Evolutionary conservation across 2,113 vertebrate species (phyloP), one percentile per base, ranked within the genome.

Genomic region (Macrotis lagotis): DNA sequence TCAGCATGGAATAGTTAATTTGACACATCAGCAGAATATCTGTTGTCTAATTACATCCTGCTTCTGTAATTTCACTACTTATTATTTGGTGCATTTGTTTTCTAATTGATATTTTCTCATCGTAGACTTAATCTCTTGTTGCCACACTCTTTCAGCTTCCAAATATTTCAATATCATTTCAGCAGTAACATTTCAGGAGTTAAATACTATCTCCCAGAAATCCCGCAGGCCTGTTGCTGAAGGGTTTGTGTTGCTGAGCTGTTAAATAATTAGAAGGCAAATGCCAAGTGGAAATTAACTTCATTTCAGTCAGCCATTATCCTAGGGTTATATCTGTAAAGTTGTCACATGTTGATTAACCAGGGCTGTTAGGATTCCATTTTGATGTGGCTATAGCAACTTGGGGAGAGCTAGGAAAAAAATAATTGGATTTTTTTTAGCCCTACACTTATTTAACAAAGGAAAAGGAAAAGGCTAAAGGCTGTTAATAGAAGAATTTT

Each of bases 211-310:
- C 48, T 95, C 48, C 2, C 8, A 92, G n/a, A 83, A 88, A 50
- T 28, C 90, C 88, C 95, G 37, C 47, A 95, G 88, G 66, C 26
- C 90, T 91, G 4, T 92, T 48, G 0, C 90, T 52, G 83, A 96
- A 97, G 49, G 47, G 28, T 48, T 55, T 96, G 92, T 96, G 88
- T 91, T 74, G 3, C 90, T 92, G 48, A 96, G 26, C 50, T 96
- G 37, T 92, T 95, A 95, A 96, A 94, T 92, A 97, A 97, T 97
- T 97, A 96, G 93, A 97, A 97, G 89, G 59, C 52, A 98, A 98
- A 98, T 96, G 37, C 2, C 94, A 92, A 97, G 93, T 91, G 28
- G 90, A 98, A 98, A 97, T 97, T 94, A 95, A 94, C 22, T 96
- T 93, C 55, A 93, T 90, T 93, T 97, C 92, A 96, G 50, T 90